A percentile compares a stretch with the other conserved stretches of the same genome.
These are phyloP conservation scores for Sphecodes monilicornis DNA, from an alignment of 2,888 invertebrate species.

Conservation along the genomic window DNA sequence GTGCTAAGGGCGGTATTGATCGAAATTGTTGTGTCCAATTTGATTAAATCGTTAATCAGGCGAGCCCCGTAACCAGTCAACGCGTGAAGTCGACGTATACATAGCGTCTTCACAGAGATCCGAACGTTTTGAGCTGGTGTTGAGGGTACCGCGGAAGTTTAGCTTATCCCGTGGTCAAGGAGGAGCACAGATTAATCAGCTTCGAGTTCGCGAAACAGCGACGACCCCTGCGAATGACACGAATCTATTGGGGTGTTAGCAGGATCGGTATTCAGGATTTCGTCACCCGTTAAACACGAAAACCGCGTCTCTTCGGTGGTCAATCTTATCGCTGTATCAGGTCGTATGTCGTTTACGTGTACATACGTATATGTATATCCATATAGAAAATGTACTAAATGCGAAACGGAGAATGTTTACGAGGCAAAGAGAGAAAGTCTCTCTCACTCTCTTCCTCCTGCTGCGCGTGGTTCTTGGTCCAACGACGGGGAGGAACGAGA, in stretches of 20 bases:
- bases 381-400: slow-evolving; percentile 51
- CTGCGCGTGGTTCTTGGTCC: slow-evolving; percentile 53
- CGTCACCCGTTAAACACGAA: slow-evolving; percentile 37
- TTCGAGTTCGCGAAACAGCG: not conserved
- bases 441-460: slow-evolving; percentile 21
- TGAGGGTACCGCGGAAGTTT: not conserved
- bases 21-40: not conserved
- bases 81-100: not conserved
- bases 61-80: not conserved
- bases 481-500: slow-evolving; percentile 71
- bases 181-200: slow-evolving; percentile 9
- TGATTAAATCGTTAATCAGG: not conserved
- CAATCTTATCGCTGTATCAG: slow-evolving; percentile 47
- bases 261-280: slow-evolving; percentile 33
- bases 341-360: slow-evolving; percentile 17
- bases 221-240: not conserved
- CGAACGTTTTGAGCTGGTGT: not conserved
- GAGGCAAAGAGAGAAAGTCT: slow-evolving; percentile 64
- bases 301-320: slow-evolving; percentile 39
- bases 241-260: not conserved
- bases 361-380: slow-evolving; percentile 27
- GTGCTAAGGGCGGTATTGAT: no score
- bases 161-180: not conserved
- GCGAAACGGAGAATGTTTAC: slow-evolving; percentile 62
- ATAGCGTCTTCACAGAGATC: not conserved